Conservation (phyloP, 2,888 invertebrate genomes). For the Pyralis farinalis region DNA sequence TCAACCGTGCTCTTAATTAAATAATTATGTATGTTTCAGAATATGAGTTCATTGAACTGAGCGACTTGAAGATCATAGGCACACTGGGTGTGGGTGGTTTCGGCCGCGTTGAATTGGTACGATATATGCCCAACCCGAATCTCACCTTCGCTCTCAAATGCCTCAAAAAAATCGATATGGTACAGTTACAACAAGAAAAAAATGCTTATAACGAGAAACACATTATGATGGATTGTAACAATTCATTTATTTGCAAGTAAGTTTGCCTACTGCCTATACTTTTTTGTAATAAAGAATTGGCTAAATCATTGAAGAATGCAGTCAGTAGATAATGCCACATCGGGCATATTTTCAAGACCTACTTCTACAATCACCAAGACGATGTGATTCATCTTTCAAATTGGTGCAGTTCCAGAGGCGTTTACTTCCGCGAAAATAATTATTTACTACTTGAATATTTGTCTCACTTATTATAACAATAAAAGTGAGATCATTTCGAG, state of each 20-base stretch:
- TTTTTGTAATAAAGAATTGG: too few relatives aligned
- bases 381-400: too few relatives aligned
- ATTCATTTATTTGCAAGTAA: constrained; percentile 90
- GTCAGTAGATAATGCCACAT: too few relatives aligned
- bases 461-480: too few relatives aligned
- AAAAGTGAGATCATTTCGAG: too few relatives aligned
- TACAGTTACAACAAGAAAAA: constrained; percentile 93
- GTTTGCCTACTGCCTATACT: neutral
- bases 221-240: constrained; percentile 90
- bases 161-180: constrained; percentile 93
- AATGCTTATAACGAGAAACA: constrained; percentile 94
- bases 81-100: constrained; percentile 97
- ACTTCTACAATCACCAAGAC: too few relatives aligned
- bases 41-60: constrained; percentile 85
- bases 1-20: too few relatives aligned
- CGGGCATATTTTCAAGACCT: too few relatives aligned
- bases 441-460: too few relatives aligned
- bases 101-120: constrained; percentile 91
- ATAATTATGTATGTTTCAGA: constrained; percentile 46
- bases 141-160: constrained; percentile 91
- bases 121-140: constrained; percentile 76
- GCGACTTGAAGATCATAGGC: constrained; percentile 89
- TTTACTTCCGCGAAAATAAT: too few relatives aligned
- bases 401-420: too few relatives aligned
- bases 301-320: too few relatives aligned